Conservation (phyloP, 2,113 vertebrate species). For the Enhydra lutris region DNA sequence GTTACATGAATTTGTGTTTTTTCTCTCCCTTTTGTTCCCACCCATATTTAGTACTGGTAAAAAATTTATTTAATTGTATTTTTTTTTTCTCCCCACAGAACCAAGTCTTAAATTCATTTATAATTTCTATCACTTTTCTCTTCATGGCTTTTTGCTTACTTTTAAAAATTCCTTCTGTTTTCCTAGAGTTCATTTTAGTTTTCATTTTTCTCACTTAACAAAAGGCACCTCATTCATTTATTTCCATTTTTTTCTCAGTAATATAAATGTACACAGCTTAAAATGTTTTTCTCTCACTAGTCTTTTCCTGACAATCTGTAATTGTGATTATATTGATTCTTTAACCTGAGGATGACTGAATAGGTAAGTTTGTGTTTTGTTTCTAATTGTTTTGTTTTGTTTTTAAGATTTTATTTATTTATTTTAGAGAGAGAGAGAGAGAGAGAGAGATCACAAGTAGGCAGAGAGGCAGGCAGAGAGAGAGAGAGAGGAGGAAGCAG, state of each 20-base stretch:
- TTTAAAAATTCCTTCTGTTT: background rate
- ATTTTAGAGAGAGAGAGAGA: no score
- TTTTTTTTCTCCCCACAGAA: background rate
- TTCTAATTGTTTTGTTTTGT: background rate
- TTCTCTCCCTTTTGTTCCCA: background rate
- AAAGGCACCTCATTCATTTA: background rate
- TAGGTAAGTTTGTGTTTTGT: background rate
- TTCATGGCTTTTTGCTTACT: background rate
- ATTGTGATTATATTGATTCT: slow-evolving; percentile 8
- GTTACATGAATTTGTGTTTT: background rate
- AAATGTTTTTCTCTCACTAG: background rate
- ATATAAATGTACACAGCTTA: background rate
- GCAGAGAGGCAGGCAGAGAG: no score
- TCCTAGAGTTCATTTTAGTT: background rate
- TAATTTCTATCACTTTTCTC: background rate
- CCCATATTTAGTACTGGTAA: background rate
- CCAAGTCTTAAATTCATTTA: background rate
- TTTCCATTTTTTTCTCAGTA: background rate
- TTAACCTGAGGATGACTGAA: background rate
- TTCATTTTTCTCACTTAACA: background rate
- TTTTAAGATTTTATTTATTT: no score
- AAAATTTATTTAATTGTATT: background rate
- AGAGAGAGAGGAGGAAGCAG: no score
- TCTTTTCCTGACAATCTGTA: background rate
- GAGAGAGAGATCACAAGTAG: no score